Conservation (phyloP, 2,797 vertebrate genomes). For the Pipistrellus nathusii region DNA sequence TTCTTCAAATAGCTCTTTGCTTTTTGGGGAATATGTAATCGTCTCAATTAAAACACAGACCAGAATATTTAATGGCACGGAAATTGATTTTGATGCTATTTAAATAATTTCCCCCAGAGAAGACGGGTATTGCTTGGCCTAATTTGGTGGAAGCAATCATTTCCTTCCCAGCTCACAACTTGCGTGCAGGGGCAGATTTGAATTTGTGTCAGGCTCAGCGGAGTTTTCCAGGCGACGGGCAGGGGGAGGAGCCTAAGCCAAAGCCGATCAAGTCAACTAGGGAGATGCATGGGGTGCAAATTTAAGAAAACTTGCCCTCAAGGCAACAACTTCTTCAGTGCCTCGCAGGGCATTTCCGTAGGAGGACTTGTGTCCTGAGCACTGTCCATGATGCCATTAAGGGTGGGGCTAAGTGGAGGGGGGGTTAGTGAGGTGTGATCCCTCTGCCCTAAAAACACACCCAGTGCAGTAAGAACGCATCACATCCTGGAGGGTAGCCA, state of each 20-base stretch:
- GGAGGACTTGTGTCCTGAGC: no score
- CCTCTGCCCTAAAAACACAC: no score
- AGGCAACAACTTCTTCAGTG: neutral
- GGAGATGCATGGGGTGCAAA: neutral
- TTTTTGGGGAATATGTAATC: conserved; percentile 74
- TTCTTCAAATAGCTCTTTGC: conserved; percentile 76
- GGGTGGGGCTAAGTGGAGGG: neutral
- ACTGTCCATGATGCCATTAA: neutral
- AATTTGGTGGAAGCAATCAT: conserved; percentile 68
- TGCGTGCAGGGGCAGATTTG: neutral
- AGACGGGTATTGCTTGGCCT: conserved; percentile 76
- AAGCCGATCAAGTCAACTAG: neutral
- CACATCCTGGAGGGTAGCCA: fast-evolving
- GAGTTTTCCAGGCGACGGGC: neutral
- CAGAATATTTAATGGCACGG: conserved; percentile 82
- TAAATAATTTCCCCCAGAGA: conserved; percentile 77
- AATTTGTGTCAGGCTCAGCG: neutral
- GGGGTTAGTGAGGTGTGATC: no score
- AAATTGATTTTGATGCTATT: conserved; percentile 83
- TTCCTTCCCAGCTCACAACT: conserved; percentile 53
- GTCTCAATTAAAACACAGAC: conserved; percentile 82
- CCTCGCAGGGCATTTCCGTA: fast-evolving
- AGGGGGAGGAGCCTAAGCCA: neutral
- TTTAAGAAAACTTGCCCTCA: neutral
- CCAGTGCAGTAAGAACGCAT: neutral